Evolutionary conservation across 2,888 invertebrate species (phyloP).

Genomic region (Nesidiocoris tenuis): DNA sequence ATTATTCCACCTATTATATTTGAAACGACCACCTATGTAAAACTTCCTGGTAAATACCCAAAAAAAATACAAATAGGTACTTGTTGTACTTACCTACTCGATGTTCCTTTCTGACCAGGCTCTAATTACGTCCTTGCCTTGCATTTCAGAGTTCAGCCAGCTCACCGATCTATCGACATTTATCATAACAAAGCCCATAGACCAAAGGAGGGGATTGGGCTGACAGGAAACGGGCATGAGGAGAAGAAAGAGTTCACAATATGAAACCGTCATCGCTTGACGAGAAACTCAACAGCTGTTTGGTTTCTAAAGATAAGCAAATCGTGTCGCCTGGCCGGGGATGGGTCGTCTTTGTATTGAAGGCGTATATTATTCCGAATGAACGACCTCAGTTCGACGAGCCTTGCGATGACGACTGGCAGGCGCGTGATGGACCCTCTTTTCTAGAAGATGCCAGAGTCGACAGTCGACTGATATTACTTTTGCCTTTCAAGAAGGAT

Average conservation of each 20-base stretch:
- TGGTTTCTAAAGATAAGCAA: slow-evolving; percentile 1
- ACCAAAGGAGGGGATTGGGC: background rate
- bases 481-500: slow-evolving; percentile 27
- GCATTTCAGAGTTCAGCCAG: slow-evolving; percentile 12
- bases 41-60: too few species aligned
- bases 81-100: too few species aligned
- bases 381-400: slow-evolving; percentile 1
- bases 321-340: slow-evolving; percentile 26
- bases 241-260: slow-evolving; percentile 1
- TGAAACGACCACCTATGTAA: too few species aligned
- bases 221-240: slow-evolving; percentile 19
- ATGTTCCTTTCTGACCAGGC: too few species aligned
- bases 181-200: slow-evolving; percentile 19
- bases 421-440: background rate
- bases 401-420: background rate
- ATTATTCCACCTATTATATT: too few species aligned
- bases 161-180: slow-evolving; percentile 30
- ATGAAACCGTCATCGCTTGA: background rate
- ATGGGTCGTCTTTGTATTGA: slow-evolving; percentile 22
- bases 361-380: slow-evolving; percentile 22
- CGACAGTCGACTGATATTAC: slow-evolving; percentile 35
- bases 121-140: too few species aligned
- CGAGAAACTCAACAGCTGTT: background rate
- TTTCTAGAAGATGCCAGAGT: background rate
- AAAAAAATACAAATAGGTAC: too few species aligned